Conservation (phyloP, 2,888 invertebrate species). For the Drosophila colorata region DNA sequence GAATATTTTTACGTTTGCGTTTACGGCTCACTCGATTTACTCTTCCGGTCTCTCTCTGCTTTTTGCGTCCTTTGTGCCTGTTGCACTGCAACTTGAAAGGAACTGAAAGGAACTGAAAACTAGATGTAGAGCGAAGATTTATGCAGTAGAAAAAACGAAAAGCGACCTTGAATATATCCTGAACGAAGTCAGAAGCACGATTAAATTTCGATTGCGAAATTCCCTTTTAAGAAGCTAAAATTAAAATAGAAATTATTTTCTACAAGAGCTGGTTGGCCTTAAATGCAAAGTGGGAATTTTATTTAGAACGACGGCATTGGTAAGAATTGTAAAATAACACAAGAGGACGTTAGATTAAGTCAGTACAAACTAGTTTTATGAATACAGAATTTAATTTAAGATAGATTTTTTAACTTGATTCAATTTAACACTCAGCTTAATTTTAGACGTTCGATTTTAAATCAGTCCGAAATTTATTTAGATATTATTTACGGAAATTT, state of each 20-base stretch:
- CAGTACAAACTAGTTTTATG: too few species aligned
- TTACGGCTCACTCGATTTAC: slow-evolving; percentile 10
- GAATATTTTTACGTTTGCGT: slow-evolving; percentile 17
- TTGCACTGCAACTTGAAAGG: slow-evolving; percentile 26
- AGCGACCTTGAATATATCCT: not conserved
- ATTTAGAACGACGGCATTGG: not conserved
- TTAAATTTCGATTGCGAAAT: not conserved
- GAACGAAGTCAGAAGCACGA: not conserved
- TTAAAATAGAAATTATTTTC: not conserved
- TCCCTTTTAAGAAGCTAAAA: too few species aligned
- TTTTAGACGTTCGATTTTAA: too few species aligned
- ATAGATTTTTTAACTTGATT: not conserved
- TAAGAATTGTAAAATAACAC: not conserved
- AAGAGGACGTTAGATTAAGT: not conserved
- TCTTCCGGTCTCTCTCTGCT: slow-evolving; percentile 9
- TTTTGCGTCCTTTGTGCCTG: not conserved
- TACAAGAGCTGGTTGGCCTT: slow-evolving; percentile 3
- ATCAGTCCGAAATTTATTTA: too few species aligned
- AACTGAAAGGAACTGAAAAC: slow-evolving; percentile 8
- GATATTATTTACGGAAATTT: too few species aligned
- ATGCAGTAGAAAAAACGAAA: not conserved
- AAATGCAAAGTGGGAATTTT: not conserved
- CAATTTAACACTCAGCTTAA: too few species aligned
- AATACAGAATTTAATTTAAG: not conserved
- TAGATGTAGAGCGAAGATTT: not conserved